phyloP scores from a whole-genome alignment of 2,797 vertebrate species.

The Cynopterus sphinx region DNA sequence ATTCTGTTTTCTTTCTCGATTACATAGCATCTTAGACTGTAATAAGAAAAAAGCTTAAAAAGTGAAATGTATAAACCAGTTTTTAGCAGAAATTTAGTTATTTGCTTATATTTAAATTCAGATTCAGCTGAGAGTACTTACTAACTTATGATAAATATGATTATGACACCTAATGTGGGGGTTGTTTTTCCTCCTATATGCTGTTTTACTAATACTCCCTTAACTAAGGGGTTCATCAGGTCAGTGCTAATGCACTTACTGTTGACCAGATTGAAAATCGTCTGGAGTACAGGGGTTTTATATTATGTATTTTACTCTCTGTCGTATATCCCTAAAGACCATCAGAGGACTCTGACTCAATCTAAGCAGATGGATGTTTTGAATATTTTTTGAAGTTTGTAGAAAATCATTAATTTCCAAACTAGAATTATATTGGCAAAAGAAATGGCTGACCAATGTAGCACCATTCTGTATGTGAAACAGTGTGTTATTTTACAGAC shows the following conservation, averaged over 20 bases:
- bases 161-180: background rate
- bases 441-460: background rate
- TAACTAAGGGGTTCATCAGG: background rate
- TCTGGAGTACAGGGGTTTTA: background rate
- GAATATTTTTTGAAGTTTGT: background rate
- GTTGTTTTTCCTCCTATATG: background rate
- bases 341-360: background rate
- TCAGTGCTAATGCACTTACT: background rate
- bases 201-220: background rate
- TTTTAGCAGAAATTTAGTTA: background rate
- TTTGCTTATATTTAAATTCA: slow-evolving; percentile 18
- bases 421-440: background rate
- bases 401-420: slow-evolving; percentile 14
- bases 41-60: background rate
- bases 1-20: background rate
- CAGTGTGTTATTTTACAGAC: background rate
- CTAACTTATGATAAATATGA: background rate
- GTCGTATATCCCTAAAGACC: background rate
- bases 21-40: background rate
- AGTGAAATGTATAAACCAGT: background rate
- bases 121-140: background rate
- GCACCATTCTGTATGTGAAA: background rate
- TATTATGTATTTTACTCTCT: background rate
- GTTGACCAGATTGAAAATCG: background rate
- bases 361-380: background rate